A percentile compares a stretch with the other conserved stretches of the same genome.
Evolutionary conservation across 1,140 invertebrate species (phyloP).

Genomic region (Drosophila sp.): DNA sequence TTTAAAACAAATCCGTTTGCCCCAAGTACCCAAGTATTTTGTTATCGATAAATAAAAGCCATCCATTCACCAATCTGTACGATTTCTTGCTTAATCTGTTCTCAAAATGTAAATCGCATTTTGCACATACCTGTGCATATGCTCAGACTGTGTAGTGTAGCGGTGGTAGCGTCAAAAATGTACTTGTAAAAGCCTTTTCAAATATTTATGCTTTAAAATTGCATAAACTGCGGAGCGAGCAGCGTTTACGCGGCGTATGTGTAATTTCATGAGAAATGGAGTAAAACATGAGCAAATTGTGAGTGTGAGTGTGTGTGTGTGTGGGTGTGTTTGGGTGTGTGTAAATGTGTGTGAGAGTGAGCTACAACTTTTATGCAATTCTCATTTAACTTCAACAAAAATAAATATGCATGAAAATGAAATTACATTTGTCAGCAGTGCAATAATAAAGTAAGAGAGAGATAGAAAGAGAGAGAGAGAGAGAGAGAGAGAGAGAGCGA

Average conservation of each 20-base stretch:
- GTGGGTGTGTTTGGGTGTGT: slow-evolving; percentile 1
- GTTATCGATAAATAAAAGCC: neutral
- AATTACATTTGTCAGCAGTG: slow-evolving; percentile 43
- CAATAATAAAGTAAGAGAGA: slow-evolving; percentile 2
- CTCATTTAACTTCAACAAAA: slow-evolving; percentile 52
- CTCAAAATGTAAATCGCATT: neutral
- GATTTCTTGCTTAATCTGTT: too few relatives aligned
- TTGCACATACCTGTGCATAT: neutral
- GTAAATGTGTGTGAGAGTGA: neutral
- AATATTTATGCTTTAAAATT: slow-evolving; percentile 70
- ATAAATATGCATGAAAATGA: slow-evolving; percentile 62
- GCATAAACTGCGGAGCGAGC: slow-evolving; percentile 28
- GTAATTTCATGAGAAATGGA: slow-evolving; percentile 57
- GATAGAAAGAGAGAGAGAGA: neutral
- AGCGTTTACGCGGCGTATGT: slow-evolving; percentile 45
- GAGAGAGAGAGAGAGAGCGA: neutral
- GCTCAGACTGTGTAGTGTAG: neutral
- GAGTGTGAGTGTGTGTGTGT: neutral
- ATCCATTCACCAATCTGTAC: neutral
- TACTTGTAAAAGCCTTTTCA: slow-evolving; percentile 66
- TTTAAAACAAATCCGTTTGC: neutral
- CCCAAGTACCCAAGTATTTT: too few relatives aligned
- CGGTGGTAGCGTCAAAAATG: slow-evolving; percentile 47
- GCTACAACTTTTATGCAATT: slow-evolving; percentile 49
- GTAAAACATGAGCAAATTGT: slow-evolving; percentile 31